A percentile compares a stretch with the other conserved stretches of the same genome.
These are phyloP conservation scores for Zaprionus davidi DNA, from an alignment of 1,140 invertebrate genomes.

Conservation along the genomic window DNA sequence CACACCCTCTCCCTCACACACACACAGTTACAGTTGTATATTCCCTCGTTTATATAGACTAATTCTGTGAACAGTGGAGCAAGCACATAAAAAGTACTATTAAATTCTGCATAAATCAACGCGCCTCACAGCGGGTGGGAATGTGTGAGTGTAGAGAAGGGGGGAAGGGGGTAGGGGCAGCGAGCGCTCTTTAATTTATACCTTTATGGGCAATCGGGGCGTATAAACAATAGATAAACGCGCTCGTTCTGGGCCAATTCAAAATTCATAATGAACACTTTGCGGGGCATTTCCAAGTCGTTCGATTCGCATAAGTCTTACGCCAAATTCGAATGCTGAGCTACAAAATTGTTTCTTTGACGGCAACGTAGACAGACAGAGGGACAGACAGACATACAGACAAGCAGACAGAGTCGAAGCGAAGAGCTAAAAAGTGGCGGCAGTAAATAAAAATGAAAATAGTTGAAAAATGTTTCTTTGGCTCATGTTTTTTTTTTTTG, in stretches of 20 bases:
- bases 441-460: slow-evolving; percentile 81
- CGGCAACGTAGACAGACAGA: slow-evolving; percentile 6
- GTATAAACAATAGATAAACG: slow-evolving; percentile 80
- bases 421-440: slow-evolving; percentile 70
- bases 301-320: slow-evolving; percentile 79
- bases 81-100: slow-evolving; percentile 45
- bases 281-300: slow-evolving; percentile 72
- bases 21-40: background rate
- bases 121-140: slow-evolving; percentile 9
- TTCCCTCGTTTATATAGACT: slow-evolving; percentile 10
- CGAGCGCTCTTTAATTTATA: slow-evolving; percentile 54
- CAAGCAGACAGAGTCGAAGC: slow-evolving; percentile 12
- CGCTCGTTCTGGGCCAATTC: slow-evolving; percentile 65
- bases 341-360: slow-evolving; percentile 47
- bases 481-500: slow-evolving; percentile 37
- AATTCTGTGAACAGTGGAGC: slow-evolving; percentile 32
- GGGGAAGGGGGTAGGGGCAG: background rate
- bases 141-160: too few relatives aligned
- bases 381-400: slow-evolving; percentile 3
- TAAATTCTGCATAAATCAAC: slow-evolving; percentile 61
- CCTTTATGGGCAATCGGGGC: slow-evolving; percentile 52
- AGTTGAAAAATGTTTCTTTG: slow-evolving; percentile 70
- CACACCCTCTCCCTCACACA: too few relatives aligned
- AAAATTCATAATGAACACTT: slow-evolving; percentile 79
- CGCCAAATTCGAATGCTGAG: slow-evolving; percentile 33